These are phyloP conservation scores for Maccullochella peelii DNA, from an alignment of 2,113 vertebrate genomes.

Conservation along the genomic window DNA sequence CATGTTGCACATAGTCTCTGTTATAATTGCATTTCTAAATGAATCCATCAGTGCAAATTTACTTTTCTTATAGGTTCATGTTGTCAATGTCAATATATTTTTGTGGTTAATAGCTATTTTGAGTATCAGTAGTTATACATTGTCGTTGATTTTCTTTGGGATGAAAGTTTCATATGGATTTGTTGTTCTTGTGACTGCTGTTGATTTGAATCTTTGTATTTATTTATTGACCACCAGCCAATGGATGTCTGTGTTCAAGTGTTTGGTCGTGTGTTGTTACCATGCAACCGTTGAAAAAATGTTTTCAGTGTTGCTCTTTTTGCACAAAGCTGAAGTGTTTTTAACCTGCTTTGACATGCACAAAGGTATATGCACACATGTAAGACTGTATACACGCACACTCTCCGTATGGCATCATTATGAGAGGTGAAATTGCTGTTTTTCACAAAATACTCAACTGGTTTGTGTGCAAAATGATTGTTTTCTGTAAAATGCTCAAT, in stretches of 20 bases:
- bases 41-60: background rate
- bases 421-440: constrained; percentile 6
- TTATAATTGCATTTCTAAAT: background rate
- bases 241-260: background rate
- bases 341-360: background rate
- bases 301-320: background rate
- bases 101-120: background rate
- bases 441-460: background rate
- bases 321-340: background rate
- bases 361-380: background rate
- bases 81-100: background rate
- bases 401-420: background rate
- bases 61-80: background rate
- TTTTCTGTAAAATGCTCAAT: constrained; percentile 17
- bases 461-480: background rate
- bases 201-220: background rate
- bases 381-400: background rate
- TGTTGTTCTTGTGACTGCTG: background rate
- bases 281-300: background rate
- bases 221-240: background rate
- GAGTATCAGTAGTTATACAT: background rate
- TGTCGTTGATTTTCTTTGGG: background rate
- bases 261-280: background rate
- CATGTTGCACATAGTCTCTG: background rate
- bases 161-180: background rate